phyloP scores from a whole-genome alignment of 2,113 vertebrate genomes.

The Stigmatopora nigra region DNA sequence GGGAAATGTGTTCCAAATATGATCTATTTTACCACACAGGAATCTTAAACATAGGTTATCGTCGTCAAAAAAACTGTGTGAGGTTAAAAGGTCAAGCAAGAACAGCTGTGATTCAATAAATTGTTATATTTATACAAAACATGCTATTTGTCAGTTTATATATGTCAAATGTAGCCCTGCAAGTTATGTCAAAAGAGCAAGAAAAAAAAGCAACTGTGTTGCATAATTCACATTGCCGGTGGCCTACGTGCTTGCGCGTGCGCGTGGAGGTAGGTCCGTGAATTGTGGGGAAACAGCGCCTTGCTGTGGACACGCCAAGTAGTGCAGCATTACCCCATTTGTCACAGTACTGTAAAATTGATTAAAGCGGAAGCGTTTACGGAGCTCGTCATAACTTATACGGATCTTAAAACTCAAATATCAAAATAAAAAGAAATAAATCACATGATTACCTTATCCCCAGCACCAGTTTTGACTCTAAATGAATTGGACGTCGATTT shows the following conservation, averaged over 20 bases:
- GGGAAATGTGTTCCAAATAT: not conserved
- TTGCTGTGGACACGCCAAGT: constrained; percentile 33
- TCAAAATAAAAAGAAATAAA: not conserved
- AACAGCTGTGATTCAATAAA: too few species aligned
- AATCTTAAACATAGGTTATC: too few species aligned
- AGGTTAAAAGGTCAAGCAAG: too few species aligned
- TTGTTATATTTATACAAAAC: too few species aligned
- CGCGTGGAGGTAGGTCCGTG: not conserved
- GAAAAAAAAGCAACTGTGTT: not conserved
- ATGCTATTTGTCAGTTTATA: not conserved
- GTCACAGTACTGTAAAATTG: not conserved
- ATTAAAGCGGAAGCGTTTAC: not conserved
- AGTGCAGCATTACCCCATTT: constrained; percentile 42
- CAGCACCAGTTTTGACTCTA: too few species aligned
- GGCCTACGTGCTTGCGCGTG: not conserved
- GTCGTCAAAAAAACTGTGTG: too few species aligned
- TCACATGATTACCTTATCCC: too few species aligned
- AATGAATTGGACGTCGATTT: too few species aligned
- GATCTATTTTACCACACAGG: too few species aligned
- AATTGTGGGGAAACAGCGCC: constrained; percentile 37
- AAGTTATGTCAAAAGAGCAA: constrained; percentile 37
- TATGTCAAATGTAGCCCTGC: not conserved
- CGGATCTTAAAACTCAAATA: not conserved
- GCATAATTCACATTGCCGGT: constrained; percentile 1
- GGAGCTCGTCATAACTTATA: not conserved